These are phyloP conservation scores for Antrozous pallidus DNA, from an alignment of 2,797 vertebrate genomes.

Conservation along the genomic window DNA sequence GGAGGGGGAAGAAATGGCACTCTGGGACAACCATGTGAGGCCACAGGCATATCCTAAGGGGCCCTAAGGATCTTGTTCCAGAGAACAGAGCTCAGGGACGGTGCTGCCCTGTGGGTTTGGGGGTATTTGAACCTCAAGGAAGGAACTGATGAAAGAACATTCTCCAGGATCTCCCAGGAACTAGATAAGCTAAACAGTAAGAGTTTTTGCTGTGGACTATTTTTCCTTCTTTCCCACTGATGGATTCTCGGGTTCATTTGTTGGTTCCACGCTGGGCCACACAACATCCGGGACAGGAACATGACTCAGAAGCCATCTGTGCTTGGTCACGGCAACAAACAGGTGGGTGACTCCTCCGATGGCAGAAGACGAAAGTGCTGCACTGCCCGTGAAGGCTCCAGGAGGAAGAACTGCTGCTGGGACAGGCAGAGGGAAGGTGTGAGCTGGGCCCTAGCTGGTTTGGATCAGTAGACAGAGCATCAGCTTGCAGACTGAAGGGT, in stretches of 20 bases:
- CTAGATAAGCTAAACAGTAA: background rate
- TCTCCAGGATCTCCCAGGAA: background rate
- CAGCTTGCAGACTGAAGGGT: no score
- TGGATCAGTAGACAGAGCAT: no score
- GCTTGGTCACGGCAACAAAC: background rate
- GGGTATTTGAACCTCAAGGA: background rate
- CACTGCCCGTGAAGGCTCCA: background rate
- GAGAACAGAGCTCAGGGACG: background rate
- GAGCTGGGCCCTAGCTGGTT: no score
- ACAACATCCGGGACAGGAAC: background rate
- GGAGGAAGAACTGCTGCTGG: background rate
- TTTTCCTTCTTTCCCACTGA: background rate
- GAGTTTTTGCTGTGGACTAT: background rate
- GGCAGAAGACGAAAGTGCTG: background rate
- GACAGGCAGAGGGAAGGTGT: background rate
- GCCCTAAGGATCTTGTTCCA: background rate
- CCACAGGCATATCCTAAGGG: background rate
- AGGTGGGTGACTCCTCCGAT: background rate
- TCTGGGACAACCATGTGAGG: rapidly evolving
- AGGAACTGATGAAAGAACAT: background rate
- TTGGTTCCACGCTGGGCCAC: background rate
- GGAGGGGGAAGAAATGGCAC: background rate
- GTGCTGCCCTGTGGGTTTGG: background rate
- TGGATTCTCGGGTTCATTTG: background rate
- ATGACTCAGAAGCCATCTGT: background rate